These are phyloP conservation scores for Sebastes schlegelii DNA, from an alignment of 2,113 vertebrate species.

Conservation along the genomic window DNA sequence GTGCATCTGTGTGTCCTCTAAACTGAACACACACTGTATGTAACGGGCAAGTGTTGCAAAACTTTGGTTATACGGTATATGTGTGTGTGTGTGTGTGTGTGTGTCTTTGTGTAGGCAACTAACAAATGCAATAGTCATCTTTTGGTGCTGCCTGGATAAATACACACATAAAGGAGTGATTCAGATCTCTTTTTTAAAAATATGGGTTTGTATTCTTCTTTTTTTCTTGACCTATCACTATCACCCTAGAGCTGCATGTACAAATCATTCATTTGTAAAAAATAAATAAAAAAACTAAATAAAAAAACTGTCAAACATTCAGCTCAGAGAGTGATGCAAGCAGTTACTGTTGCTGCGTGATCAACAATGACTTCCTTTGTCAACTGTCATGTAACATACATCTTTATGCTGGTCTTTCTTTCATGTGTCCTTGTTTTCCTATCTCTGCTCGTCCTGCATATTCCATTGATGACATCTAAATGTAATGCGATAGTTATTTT, in stretches of 20 bases:
- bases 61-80: not conserved
- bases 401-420: not conserved
- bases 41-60: not conserved
- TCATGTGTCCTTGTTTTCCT: not conserved
- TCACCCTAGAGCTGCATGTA: rapidly evolving
- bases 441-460: not conserved
- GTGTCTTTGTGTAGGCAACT: not conserved
- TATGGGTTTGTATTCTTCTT: not conserved
- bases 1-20: slow-evolving; percentile 30
- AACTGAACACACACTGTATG: not conserved
- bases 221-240: not conserved
- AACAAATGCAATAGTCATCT: not conserved
- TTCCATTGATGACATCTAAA: not conserved
- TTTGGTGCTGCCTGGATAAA: not conserved
- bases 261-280: too few species aligned
- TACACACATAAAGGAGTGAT: not conserved
- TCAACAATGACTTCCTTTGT: not conserved
- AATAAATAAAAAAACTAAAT: too few species aligned
- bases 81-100: not conserved
- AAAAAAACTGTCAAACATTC: not conserved
- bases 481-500: not conserved
- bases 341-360: not conserved
- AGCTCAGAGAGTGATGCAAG: not conserved
- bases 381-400: not conserved
- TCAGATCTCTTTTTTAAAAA: not conserved